Base-by-base conservation (phyloP, 2,888 invertebrate genomes). In the Ecliptopera silaceata region DNA sequence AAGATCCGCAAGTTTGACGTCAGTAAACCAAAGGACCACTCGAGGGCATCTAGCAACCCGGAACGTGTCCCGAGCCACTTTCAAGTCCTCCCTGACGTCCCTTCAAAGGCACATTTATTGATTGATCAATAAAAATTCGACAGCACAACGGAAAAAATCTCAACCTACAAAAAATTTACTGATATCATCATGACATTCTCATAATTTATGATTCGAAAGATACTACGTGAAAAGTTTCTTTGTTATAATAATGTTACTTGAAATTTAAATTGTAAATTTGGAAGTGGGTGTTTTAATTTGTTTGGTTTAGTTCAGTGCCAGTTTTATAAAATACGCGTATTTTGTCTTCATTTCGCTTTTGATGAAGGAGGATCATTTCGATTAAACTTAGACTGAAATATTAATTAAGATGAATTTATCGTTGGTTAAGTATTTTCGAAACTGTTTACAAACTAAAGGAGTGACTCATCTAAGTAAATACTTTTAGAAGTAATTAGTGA, bases 1-100 rank as follows among this genome's bases (percentile, higher is more conserved):
- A 75, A 76, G 75, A 77, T 75, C 70, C 77, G 76, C 72, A 70
- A 75, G 76, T 75, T 70, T 79, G 79, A 84, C 84, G 82, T 81
- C 84, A 80, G 66, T 65, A 47, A 49, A 70, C 68, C 64, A 66
- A 32, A 78, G 75, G 68, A 66, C 68, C 71, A 59, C 80, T 82
- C 67, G 48, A 77, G 63, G 56, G 69, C 59, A 58, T 66, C 66
- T 54, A 59, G 56, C 67, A 71, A 68, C 62, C 61, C 65, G 62
- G 74, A 73, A 76, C 78, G 81, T 82, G 83, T 83, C 79, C 76
- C 69, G 71, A 76, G 70, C 77, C 80, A 79, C 77, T 76, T 49
- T 44, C 49, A 45, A 54, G 43, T 67, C 64, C 64, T 66, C 63
- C 65, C 69, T 69, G 64, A 69, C 56, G 63, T 53, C 63, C 66